These are phyloP conservation scores for Zosterops hypoxanthus DNA, from an alignment of 2,113 vertebrate species.

Conservation along the genomic window DNA sequence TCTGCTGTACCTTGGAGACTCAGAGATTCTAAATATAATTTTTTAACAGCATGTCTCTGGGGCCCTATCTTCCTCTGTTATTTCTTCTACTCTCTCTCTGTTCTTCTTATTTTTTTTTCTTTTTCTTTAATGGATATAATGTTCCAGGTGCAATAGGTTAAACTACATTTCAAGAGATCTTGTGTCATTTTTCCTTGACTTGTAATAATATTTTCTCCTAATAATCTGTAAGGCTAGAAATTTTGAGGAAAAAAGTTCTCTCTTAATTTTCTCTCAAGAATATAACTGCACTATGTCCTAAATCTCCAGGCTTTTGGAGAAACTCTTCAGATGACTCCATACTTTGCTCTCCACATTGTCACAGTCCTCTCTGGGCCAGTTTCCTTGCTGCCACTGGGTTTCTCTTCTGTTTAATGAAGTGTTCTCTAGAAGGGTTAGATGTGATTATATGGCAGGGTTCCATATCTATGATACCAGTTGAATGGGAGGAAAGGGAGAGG, in stretches of 20 bases:
- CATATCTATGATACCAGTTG: not conserved
- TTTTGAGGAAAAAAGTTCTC: slow-evolving; percentile 3
- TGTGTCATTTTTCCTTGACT: not conserved
- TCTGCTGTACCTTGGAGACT: slow-evolving; percentile 17
- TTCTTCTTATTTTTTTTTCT: not conserved
- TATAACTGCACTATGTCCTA: slow-evolving; percentile 22
- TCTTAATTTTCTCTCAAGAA: slow-evolving; percentile 50
- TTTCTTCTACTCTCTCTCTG: not conserved
- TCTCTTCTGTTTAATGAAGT: not conserved
- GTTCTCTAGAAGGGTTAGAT: not conserved
- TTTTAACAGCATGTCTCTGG: slow-evolving; percentile 6
- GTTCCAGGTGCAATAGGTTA: not conserved
- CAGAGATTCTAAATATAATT: slow-evolving; percentile 28
- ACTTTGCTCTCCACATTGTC: not conserved
- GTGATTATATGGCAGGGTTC: not conserved
- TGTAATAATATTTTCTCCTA: slow-evolving; percentile 44
- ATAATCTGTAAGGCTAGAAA: not conserved
- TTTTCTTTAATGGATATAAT: not conserved
- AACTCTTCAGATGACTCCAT: not conserved
- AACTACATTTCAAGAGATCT: slow-evolving; percentile 3
- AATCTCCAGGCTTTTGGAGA: slow-evolving; percentile 19
- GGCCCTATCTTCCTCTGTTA: not conserved
- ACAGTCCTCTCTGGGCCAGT: not conserved
- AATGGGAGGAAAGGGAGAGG: not conserved
- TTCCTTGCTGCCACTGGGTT: not conserved